Base-by-base conservation (phyloP, 2,888 invertebrate genomes). In the Anthoptus insignis region DNA sequence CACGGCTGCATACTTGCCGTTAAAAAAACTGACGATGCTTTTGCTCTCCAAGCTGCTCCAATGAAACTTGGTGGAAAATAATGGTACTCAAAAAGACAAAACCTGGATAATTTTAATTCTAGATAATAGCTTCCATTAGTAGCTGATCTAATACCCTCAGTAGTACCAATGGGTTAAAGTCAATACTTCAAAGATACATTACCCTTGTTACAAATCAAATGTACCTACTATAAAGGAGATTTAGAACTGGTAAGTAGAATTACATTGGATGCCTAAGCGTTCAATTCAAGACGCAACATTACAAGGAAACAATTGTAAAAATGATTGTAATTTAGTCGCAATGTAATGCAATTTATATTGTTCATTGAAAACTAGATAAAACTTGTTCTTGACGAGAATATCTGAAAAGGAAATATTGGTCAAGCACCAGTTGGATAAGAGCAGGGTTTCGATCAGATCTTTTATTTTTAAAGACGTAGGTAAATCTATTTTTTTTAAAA, bases 331-430 rank as follows among this genome's bases (percentile, higher is more conserved):
- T 82, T 73, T 68, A 73, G 77, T 74, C 73, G 78, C 69, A 78
- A 76, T 77, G 78, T 80, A 82, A 81, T 83, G 79, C 78, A 81
- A 76, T 83, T 82, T 76, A 79, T 85, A 82, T 83, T 82, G 76
- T 82, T 81, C 74, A 77, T 76, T 70, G 71, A 70, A 59, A 76
- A 75, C 72, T 75, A 69, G 71, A 19, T 32, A 52, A 6, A 13
- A 16, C 5, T 27, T 7, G 11, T 56, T 24, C 27, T 27, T 56
- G 27, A 42, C 53, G 21, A 21, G 53, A 24, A 24, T 14, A 22
- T 39, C 24, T 56, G 14, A 11, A 37, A 21, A 14, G 13, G 37
- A 19, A 22, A 14, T 8, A 19, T 19, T 42, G 19, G 0, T 27
- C 27, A 27, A 11, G n/a, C n/a, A n/a, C n/a, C n/a, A n/a, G n/a